phyloP scores from a whole-genome alignment of 92 coral and sea anemone genomes.

The Bergia puertoricense region DNA sequence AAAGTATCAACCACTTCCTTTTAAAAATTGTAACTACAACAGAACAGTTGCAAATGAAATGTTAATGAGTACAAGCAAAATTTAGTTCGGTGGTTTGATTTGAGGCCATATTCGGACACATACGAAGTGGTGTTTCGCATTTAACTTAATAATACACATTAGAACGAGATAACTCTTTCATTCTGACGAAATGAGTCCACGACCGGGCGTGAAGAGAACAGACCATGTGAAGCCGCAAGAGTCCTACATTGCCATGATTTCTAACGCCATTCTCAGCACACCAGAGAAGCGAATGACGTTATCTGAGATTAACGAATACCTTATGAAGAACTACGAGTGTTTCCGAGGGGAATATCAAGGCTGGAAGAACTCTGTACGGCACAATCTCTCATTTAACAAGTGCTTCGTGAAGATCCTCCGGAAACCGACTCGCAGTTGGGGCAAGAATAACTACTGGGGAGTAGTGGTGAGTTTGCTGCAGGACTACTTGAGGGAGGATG shows the following conservation, averaged over 20 bases:
- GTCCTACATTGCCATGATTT: conserved; percentile 57
- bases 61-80: not conserved
- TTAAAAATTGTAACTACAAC: not conserved
- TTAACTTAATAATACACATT: too few relatives aligned
- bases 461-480: conserved; percentile 49
- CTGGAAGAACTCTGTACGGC: conserved; percentile 60
- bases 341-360: conserved; percentile 61
- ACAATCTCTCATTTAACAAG: conserved; percentile 60
- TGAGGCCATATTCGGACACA: not conserved
- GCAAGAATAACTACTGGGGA: conserved; percentile 56
- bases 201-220: not conserved
- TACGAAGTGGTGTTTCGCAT: not conserved
- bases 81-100: not conserved
- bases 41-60: not conserved
- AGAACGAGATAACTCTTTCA: not conserved
- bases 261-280: conserved; percentile 56
- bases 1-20: conserved; percentile 27
- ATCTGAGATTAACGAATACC: conserved; percentile 61
- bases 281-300: conserved; percentile 61
- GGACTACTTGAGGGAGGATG: conserved; percentile 56
- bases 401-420: conserved; percentile 58
- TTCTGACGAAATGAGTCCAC: not conserved
- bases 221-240: conserved; percentile 48
- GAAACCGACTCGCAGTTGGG: conserved; percentile 58
- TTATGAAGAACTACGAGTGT: conserved; percentile 51